Percentiles rank a stretch among this genome's conserved stretches.
Conservation (phyloP, 2,113 vertebrate genomes). For the Nymphicus hollandicus region DNA sequence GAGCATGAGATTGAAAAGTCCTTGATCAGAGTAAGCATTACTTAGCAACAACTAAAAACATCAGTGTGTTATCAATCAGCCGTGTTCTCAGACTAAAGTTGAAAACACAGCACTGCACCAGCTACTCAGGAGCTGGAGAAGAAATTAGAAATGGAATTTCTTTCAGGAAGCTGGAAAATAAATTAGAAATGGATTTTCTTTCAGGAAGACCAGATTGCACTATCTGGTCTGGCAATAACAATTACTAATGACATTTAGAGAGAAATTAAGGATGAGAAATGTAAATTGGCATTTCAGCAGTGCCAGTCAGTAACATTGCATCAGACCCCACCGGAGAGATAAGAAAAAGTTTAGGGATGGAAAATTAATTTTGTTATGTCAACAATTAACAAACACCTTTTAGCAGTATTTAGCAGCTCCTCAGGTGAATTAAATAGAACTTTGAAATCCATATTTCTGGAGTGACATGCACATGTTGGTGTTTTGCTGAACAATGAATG, state of each 20-base stretch:
- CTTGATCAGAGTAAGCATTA: too few species aligned
- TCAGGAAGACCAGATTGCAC: conserved; percentile 33
- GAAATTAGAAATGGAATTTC: conserved; percentile 55
- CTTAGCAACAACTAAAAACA: too few species aligned
- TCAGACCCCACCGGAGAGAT: conserved; percentile 57
- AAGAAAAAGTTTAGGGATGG: conserved; percentile 46
- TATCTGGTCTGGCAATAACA: conserved; percentile 74
- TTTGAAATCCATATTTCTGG: not conserved
- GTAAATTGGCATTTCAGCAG: conserved; percentile 78
- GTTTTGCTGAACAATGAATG: not conserved
- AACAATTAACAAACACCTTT: conserved; percentile 56
- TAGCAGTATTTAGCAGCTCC: conserved; percentile 5
- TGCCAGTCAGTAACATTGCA: conserved; percentile 64
- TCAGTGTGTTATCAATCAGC: too few species aligned
- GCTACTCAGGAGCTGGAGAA: not conserved
- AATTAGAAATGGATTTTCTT: conserved; percentile 55
- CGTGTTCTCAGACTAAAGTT: too few species aligned
- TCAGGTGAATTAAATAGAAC: not conserved
- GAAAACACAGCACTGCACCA: too few species aligned
- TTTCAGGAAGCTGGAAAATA: not conserved
- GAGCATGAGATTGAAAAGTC: too few species aligned
- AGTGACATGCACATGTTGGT: not conserved
- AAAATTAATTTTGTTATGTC: conserved; percentile 77
- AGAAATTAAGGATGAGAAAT: conserved; percentile 79
- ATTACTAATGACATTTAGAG: conserved; percentile 81